Base-by-base conservation (phyloP, 2,113 vertebrate species). In the Talpa occidentalis region DNA sequence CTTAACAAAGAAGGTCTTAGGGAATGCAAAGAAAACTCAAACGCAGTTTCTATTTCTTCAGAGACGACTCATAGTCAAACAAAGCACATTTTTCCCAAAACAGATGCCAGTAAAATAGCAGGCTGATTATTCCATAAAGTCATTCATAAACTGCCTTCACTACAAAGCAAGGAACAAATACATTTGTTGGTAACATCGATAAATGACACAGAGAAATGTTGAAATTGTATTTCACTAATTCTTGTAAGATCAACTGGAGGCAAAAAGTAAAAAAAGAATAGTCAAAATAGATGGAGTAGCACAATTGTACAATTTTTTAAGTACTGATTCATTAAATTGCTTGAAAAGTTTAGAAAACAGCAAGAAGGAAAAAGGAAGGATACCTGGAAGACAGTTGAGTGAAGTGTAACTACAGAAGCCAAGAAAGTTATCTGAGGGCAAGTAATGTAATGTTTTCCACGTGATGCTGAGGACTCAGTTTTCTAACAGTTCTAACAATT, bases 191-290 rank as follows among this genome's bases (percentile, higher is more conserved):
- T 67, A 21, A 16, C 22, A 44, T 2, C 40, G 16, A 32, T 16
- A 66, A 80, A 19, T 62, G 56, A 54, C 10, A 16, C 42, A 76
- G 56, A 62, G 10, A 89, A 80, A 79, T 54, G 12, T 0, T 72
- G 22, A 81, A 77, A 66, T 79, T 67, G 54, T n/a, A 49, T 82
- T 95, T 76, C 14, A 70, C 82, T 94, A 62, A 60, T 67, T 49
- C 54, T 87, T 24, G 79, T n/a, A 80, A 77, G 62, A 66, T 35
- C 17, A 90, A 37, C 6, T 14, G 4, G 26, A 85, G 15, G 8
- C 35, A 9, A 32, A 73, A 2, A 5, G 6, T 86, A 17, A 66
- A 17, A 62, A 40, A 10, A 1, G 10, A 62, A 62, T n/a, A 11
- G 54, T 81, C n/a, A 80, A 49, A 44, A 82, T 7, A 91, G 30